phyloP scores from a whole-genome alignment of 2,113 vertebrate species.

The Mobula birostris region DNA sequence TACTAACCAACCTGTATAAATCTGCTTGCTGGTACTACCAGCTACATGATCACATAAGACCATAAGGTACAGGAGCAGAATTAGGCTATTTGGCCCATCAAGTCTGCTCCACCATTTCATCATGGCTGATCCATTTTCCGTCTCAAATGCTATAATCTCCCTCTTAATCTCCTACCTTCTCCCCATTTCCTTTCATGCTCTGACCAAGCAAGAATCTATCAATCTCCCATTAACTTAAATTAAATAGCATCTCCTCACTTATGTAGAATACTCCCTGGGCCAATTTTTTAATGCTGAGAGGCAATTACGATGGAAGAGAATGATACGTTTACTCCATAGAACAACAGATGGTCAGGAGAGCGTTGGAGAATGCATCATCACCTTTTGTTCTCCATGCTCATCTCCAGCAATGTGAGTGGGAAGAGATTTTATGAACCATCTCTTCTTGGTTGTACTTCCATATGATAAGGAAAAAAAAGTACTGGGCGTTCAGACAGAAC shows the following conservation, averaged over 20 bases:
- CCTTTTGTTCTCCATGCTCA: neutral
- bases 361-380: neutral
- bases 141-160: too few species aligned
- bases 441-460: neutral
- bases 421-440: neutral
- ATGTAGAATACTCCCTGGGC: neutral
- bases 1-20: too few species aligned
- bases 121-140: too few species aligned
- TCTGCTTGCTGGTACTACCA: too few species aligned
- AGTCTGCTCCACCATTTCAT: neutral
- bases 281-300: neutral
- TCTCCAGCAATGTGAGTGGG: neutral
- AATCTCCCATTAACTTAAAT: neutral
- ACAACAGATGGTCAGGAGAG: neutral
- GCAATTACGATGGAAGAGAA: neutral
- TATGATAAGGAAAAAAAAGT: neutral
- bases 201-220: too few species aligned
- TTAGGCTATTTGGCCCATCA: too few species aligned
- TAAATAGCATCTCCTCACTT: conserved; percentile 14
- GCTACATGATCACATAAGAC: too few species aligned
- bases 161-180: too few species aligned
- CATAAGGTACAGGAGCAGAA: too few species aligned
- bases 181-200: too few species aligned
- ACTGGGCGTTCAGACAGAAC: neutral
- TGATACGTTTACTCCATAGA: neutral